Base-by-base conservation (phyloP, 2,113 vertebrate species). In the Istiophorus platypterus region DNA sequence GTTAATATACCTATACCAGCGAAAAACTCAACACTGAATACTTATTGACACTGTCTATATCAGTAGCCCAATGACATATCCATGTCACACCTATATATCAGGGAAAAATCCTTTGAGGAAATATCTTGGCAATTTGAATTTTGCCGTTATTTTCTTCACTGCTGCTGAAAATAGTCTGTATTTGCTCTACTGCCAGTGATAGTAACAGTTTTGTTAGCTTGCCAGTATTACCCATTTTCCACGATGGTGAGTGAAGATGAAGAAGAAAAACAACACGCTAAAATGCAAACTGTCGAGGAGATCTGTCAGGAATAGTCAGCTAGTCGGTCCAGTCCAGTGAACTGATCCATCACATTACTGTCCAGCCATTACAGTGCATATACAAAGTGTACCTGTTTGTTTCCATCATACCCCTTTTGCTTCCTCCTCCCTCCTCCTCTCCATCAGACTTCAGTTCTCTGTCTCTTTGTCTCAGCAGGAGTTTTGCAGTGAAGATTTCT, bases 351-450 rank as follows among this genome's bases (percentile, higher is more conserved):
- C 72, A 67, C 76, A 58, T 78, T 17, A 42, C 83, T 83, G 64
- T 88, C 65, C 78, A 84, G 88, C 76, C 85, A 86, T 88, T 81
- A 84, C 76, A 90, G 88, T 87, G 85, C 92, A 87, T 91, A 69
- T 68, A 81, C 61, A 79, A 64, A 92, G 86, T 89, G 76, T 84
- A 85, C 78, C 24, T 41, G 31, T 78, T 71, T 57, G 76, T 87
- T 88, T 80, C 78, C 80, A 63, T 52, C 31, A 14, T 63, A 22
- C 27, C 67, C 54, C 65, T 49, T 74, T 63, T 18, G 24, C 37
- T 10, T 58, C 57, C 10, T 69, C 63, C 22, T 78, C 70, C 15
- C 31, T 67, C 42, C 22, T 31, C 57, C n/a, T 1, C 20, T 52
- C 18, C 52, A 14, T 72, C 59, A 29, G 51, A 29, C 34, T 47